Evolutionary conservation across 2,797 vertebrate species (phyloP).

Genomic region (Glyptemys insculpta): DNA sequence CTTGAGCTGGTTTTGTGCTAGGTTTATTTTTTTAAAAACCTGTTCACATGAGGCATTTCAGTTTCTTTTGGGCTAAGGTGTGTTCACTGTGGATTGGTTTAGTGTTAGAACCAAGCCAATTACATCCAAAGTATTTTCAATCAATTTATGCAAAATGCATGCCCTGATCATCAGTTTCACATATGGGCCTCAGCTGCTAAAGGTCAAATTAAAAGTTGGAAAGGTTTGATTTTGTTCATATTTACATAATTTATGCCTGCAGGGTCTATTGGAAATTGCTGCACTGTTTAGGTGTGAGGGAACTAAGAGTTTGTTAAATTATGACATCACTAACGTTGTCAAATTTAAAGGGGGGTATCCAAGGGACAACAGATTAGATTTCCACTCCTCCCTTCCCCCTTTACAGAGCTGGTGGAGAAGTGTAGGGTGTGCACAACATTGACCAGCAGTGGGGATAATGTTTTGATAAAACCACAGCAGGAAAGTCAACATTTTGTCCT

Average conservation of each 20-base stretch:
- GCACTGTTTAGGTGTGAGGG: background rate
- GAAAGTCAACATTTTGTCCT: conserved; percentile 15
- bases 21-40: background rate
- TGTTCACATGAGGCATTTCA: background rate
- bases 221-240: background rate
- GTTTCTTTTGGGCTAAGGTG: background rate
- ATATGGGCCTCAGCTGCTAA: conserved; percentile 1
- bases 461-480: background rate
- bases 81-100: background rate
- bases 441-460: background rate
- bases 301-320: conserved; percentile 56
- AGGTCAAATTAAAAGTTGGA: conserved; percentile 52
- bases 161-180: background rate
- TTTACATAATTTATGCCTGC: background rate
- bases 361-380: conserved; percentile 24
- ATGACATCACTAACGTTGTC: conserved; percentile 44
- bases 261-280: background rate
- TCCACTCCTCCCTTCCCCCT: background rate
- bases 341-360: conserved; percentile 63
- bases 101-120: background rate
- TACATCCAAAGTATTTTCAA: background rate
- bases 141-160: background rate
- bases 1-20: conserved; percentile 30
- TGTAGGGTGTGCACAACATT: background rate
- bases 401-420: background rate